A percentile compares a stretch with the other conserved stretches of the same genome.
phyloP scores from a whole-genome alignment of 2,113 vertebrate genomes.

The Ploceus nigricollis region DNA sequence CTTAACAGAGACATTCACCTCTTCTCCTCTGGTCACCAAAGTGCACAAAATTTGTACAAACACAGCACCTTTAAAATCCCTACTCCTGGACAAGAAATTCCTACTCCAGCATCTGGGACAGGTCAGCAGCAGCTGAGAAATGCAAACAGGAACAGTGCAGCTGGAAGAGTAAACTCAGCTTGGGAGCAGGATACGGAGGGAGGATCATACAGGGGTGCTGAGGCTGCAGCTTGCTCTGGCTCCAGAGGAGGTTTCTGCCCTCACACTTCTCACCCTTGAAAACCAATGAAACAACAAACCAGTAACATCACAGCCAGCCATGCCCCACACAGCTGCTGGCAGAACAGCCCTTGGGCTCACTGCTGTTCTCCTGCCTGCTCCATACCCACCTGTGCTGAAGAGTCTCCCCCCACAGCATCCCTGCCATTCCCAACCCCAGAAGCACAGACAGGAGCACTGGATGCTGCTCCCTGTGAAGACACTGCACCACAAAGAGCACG shows the following conservation, averaged over 20 bases:
- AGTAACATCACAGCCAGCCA: neutral
- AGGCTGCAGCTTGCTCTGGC: neutral
- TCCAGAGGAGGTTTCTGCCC: neutral
- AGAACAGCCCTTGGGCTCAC: neutral
- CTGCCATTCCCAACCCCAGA: neutral
- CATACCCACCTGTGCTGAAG: neutral
- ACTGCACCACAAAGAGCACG: neutral
- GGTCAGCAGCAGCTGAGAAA: neutral
- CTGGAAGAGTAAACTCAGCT: neutral
- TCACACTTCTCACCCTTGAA: neutral
- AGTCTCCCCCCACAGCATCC: neutral
- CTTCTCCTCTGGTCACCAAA: neutral
- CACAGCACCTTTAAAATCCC: neutral
- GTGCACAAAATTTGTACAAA: neutral
- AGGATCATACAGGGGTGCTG: fast-evolving
- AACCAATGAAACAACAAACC: neutral
- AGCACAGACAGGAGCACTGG: neutral
- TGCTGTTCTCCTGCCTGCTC: neutral
- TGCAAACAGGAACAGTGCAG: neutral
- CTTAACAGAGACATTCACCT: neutral
- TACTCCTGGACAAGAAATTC: neutral
- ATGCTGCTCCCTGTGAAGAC: neutral
- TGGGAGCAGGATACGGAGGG: neutral
- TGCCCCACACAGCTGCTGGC: neutral
- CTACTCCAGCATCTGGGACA: neutral